Base-by-base conservation (phyloP, 2,888 invertebrate species). In the Prosapia bicincta region DNA sequence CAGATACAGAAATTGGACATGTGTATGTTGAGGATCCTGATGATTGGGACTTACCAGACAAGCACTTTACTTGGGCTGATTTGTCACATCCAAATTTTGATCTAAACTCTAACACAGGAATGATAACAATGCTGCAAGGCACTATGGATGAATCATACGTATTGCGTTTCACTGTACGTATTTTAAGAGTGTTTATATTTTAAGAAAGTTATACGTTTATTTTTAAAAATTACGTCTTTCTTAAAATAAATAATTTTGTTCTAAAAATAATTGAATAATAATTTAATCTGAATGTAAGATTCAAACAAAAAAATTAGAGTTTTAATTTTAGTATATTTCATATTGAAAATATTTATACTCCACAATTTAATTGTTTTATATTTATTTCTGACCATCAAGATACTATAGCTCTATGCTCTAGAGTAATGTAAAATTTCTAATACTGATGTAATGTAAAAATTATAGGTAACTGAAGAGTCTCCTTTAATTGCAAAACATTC, bases 41-140 rank as follows among this genome's bases (percentile, higher is more conserved):
- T 83, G 99, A 99, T 84, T 99, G 98, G 98, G 99, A 99, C 85
- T 85, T 97, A 70, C 91, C 90, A 0, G 97, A 99, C 85, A 99
- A 99, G 86, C 86, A 88, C 15, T 99, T 97, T 84, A 88, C 87
- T 78, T 95, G 94, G 93, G 85, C 88, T 1, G 85, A 85, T 74
- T 84, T 87, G 54, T 80, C 82, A 6, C 89, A 90, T 79, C 88
- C 89, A 0, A 88, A 90, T 82, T 97, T 97, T 84, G 88, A 89
- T 25, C 88, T 98, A 6, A 90, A 95, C 81, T 85, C 87, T 32
- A 89, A 90, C 76, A 93, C 90, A 20, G 98, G 98, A 1, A 93
- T 94, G 91, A 95, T 99, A 78, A 94, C 93, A 0, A 93, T 98
- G 93, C 87, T 89, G 66, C 89, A 91, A 43, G 91, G 92, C 3